Conservation (phyloP, 2,113 vertebrate species). For the Tenrec ecaudatus region DNA sequence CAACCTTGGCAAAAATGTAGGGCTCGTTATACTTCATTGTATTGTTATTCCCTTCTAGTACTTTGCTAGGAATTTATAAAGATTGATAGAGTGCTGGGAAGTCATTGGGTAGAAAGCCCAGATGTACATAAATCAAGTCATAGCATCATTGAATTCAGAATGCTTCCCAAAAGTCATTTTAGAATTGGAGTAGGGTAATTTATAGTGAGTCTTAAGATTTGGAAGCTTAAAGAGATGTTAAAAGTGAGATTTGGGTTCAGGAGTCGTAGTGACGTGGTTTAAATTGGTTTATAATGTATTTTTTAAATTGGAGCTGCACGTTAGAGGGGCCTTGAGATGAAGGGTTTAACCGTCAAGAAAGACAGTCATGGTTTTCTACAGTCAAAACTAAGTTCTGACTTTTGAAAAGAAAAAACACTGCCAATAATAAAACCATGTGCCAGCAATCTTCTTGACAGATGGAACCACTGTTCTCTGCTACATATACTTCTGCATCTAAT, state of each 20-base stretch:
- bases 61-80: conserved; percentile 25
- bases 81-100: conserved; percentile 48
- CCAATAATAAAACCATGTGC: conserved; percentile 28
- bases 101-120: conserved; percentile 53
- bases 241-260: conserved; percentile 47
- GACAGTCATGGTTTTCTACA: neutral
- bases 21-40: conserved; percentile 22
- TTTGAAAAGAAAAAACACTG: conserved; percentile 5
- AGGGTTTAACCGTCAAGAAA: neutral
- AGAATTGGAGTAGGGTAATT: conserved; percentile 38
- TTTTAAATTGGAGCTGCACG: conserved; percentile 52
- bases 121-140: conserved; percentile 63
- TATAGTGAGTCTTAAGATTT: conserved; percentile 60
- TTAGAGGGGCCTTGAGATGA: neutral
- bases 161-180: conserved; percentile 45
- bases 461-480: neutral
- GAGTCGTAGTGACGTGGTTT: neutral
- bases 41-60: conserved; percentile 35
- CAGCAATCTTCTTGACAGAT: conserved; percentile 8
- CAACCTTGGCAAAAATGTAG: neutral
- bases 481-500: neutral
- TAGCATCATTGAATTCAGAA: conserved; percentile 52
- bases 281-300: conserved; percentile 34
- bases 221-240: conserved; percentile 54
- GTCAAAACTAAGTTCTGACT: conserved; percentile 42